Conservation (phyloP, 2,113 vertebrate genomes). For the Pipra filicauda region DNA sequence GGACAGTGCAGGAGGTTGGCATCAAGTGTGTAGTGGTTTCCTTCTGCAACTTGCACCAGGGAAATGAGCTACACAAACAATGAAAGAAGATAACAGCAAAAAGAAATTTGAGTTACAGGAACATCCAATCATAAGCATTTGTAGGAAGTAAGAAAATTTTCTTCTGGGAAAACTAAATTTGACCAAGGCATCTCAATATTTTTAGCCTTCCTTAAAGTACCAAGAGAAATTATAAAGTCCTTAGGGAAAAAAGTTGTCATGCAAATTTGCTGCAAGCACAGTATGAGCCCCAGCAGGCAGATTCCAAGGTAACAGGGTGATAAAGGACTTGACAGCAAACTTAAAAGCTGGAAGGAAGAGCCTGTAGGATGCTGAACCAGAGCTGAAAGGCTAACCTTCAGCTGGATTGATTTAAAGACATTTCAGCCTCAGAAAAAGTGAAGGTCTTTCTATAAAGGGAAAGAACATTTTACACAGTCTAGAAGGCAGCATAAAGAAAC, state of each 20-base stretch:
- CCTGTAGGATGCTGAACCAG: neutral
- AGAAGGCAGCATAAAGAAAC: neutral
- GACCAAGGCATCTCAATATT: neutral
- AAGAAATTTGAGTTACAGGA: neutral
- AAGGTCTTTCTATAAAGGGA: neutral
- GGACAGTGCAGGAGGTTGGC: neutral
- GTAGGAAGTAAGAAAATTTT: neutral
- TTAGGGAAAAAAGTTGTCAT: neutral
- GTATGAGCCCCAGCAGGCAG: neutral
- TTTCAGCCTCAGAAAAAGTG: neutral
- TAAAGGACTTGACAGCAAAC: slow-evolving; percentile 4
- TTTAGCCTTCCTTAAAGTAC: neutral
- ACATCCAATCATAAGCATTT: neutral
- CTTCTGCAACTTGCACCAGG: neutral
- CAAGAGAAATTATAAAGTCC: neutral
- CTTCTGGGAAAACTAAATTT: neutral
- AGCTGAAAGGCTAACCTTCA: neutral
- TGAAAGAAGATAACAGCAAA: neutral
- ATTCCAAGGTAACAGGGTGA: neutral
- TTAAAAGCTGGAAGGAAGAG: neutral
- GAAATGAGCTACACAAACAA: neutral
- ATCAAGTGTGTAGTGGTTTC: neutral
- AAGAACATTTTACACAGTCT: neutral
- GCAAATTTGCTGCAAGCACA: neutral
- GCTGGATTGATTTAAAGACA: neutral